These are phyloP conservation scores for Dysmachus trigonus DNA, from an alignment of 2,888 invertebrate species.

Conservation along the genomic window DNA sequence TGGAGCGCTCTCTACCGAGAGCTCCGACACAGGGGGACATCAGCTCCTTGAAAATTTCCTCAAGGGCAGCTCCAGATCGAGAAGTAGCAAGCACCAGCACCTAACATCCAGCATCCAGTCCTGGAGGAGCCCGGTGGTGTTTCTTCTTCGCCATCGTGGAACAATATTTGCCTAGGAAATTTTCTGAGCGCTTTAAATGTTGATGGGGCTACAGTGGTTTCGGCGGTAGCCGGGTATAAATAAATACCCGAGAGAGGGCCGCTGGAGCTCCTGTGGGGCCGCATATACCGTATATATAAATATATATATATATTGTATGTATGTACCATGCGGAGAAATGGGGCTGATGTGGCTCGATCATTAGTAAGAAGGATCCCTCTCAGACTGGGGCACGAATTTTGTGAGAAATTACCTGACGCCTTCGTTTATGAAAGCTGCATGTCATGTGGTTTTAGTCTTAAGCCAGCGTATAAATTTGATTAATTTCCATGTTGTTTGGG, in stretches of 20 bases:
- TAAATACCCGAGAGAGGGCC: constrained; percentile 26
- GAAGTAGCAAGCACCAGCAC: background rate
- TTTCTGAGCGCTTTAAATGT: constrained; percentile 32
- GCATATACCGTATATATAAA: background rate
- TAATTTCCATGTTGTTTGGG: constrained; percentile 48
- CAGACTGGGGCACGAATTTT: constrained; percentile 35
- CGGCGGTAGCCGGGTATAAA: constrained; percentile 28
- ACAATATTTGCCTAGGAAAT: constrained; percentile 45
- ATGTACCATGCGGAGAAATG: background rate
- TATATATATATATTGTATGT: too few relatives aligned
- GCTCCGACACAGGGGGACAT: background rate
- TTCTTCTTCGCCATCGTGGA: constrained; percentile 13
- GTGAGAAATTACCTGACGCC: constrained; percentile 49
- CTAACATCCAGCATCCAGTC: background rate
- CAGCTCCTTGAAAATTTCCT: constrained; percentile 22
- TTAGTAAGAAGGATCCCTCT: constrained; percentile 36
- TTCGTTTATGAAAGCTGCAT: constrained; percentile 48
- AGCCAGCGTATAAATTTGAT: constrained; percentile 49
- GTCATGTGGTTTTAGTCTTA: constrained; percentile 49
- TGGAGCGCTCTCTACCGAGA: background rate
- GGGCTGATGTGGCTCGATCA: constrained; percentile 27
- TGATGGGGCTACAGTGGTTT: constrained; percentile 35
- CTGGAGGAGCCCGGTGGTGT: too few relatives aligned
- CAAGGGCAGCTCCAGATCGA: background rate
- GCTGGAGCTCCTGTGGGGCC: background rate